Percentiles rank a stretch among this genome's conserved stretches.
These are phyloP conservation scores for Pammene fasciana DNA, from an alignment of 2,888 invertebrate genomes.

Conservation along the genomic window DNA sequence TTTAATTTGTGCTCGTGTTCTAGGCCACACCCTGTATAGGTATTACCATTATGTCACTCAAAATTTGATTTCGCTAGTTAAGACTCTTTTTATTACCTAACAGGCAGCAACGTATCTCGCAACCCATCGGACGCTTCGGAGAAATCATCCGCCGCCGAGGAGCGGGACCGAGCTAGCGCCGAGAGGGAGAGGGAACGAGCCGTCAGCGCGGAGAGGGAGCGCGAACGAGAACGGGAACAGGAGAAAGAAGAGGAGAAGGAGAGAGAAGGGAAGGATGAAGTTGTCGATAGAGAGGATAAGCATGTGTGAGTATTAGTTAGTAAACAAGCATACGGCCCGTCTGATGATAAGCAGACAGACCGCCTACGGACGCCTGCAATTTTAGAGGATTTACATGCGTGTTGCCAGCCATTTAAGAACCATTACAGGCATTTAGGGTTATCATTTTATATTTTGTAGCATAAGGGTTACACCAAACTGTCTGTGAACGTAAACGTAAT, in stretches of 20 bases:
- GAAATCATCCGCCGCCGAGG: slow-evolving; percentile 53
- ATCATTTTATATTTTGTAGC: no score
- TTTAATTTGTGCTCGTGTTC: no score
- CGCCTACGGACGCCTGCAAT: no score
- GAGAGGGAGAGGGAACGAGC: slow-evolving; percentile 46
- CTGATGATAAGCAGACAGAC: no score
- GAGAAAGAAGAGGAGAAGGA: slow-evolving; percentile 44
- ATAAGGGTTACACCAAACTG: no score
- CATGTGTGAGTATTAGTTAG: slow-evolving; percentile 59
- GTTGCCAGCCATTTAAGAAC: no score
- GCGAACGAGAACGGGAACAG: slow-evolving; percentile 41
- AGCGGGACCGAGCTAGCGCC: slow-evolving; percentile 47
- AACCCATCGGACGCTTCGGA: slow-evolving; percentile 77
- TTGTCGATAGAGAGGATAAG: slow-evolving; percentile 51
- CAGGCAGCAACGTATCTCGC: slow-evolving; percentile 73
- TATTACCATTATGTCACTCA: no score
- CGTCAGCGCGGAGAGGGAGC: slow-evolving; percentile 34
- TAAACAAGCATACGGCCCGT: no score
- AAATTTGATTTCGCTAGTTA: neutral
- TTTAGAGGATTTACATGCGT: no score
- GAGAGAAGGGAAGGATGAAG: slow-evolving; percentile 46
- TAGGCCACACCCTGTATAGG: no score
- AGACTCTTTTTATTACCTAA: neutral
- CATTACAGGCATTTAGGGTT: no score
- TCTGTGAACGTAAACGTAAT: no score